Evolutionary conservation across 1,140 invertebrate species (phyloP), one percentile per base, ranked within the genome.

Genomic region (Tribolium madens): DNA sequence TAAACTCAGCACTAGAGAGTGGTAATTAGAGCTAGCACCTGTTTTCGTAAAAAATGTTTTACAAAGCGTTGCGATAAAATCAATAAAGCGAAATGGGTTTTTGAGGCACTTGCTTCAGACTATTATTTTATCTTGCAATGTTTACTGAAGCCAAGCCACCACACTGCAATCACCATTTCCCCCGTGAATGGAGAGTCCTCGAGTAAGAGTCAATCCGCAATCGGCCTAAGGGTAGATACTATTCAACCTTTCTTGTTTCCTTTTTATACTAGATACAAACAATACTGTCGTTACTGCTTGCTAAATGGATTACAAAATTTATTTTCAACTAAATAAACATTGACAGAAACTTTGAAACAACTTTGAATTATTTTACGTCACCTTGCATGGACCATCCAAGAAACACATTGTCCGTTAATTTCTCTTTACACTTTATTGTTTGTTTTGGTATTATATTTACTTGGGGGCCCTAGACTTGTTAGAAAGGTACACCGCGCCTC

Each of bases 81-180:
- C 57, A 64, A 36, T 64, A 64, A 50, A 14, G 50, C 14, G 70
- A 72, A 72, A 72, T 72, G 46, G 46, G 70, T 72, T 72, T 72
- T 72, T 72, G 70, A 72, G 21, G 46, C 50, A 52, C 46, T 72
- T 72, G 42, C 42, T 64, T 64, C 15, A 15, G 76, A 57, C 76
- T 71, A 74, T 77, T 77, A 77, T 73, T 77, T 77, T 77, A 73
- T 57, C 46, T 47, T 69, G 71, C 53, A 68, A 71, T 73, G 71
- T 77, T 77, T 77, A 77, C 76, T 70, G 69, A 77, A 73, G 68
- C 33, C 71, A 68, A 72, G 26, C 31, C 21, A 71, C 53, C 50
- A 73, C 74, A 77, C 50, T 71, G 70, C 76, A 76, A 76, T 76
- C 21, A 70, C 69, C 76, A 77, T 77, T 77, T 77, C 76, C 76